Conservation (phyloP, 2,888 invertebrate species). For the Heteromyza rotundicornis region DNA sequence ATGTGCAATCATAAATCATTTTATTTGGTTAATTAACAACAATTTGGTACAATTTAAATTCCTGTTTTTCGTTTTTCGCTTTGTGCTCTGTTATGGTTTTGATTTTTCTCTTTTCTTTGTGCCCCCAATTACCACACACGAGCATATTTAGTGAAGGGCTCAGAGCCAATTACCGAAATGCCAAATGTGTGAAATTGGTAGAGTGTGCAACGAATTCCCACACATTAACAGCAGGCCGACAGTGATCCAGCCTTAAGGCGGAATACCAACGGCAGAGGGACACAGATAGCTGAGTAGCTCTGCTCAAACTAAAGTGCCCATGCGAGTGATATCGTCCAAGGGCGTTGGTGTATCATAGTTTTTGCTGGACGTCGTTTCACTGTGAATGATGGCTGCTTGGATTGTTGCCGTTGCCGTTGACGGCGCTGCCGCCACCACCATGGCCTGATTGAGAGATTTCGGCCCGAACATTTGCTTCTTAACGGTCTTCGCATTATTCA, state of each 20-base stretch:
- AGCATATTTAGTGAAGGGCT: background rate
- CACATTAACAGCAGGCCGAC: no score
- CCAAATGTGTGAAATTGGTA: background rate
- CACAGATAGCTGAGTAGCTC: background rate
- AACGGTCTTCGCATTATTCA: slow-evolving; percentile 38
- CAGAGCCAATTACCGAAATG: background rate
- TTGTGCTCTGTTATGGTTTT: no score
- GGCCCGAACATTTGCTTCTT: slow-evolving; percentile 45
- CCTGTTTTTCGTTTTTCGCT: background rate
- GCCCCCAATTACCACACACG: background rate
- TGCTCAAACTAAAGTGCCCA: slow-evolving; percentile 40
- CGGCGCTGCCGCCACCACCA: background rate
- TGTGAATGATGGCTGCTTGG: slow-evolving; percentile 19
- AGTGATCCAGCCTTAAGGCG: no score
- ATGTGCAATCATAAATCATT: background rate
- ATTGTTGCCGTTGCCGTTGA: slow-evolving; percentile 4
- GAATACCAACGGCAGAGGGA: background rate
- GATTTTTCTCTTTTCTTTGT: no score
- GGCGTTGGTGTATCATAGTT: slow-evolving; percentile 6
- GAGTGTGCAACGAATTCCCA: background rate
- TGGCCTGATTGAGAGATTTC: slow-evolving; percentile 25
- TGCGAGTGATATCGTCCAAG: slow-evolving; percentile 37
- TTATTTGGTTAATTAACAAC: slow-evolving; percentile 43
- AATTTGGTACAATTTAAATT: slow-evolving; percentile 33
- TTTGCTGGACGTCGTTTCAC: no score